Conservation (phyloP, 2,888 invertebrate species). For the Hartigia nigra region DNA sequence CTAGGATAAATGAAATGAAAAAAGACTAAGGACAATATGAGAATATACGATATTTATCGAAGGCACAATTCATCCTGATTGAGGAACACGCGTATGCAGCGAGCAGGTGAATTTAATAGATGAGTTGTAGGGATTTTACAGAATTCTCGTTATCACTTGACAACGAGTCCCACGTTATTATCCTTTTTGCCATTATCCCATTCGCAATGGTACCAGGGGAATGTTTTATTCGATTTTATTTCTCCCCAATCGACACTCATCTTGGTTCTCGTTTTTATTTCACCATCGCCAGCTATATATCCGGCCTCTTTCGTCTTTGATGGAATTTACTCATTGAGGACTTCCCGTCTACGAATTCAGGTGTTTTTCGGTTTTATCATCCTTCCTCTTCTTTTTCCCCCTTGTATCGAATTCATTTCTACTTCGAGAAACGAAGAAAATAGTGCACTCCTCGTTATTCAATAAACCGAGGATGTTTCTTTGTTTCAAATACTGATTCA, state of each 20-base stretch:
- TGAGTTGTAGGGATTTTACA: neutral
- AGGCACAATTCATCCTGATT: neutral
- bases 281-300: neutral
- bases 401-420: neutral
- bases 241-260: neutral
- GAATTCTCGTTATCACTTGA: neutral
- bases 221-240: slow-evolving; percentile 11
- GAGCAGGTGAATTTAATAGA: neutral
- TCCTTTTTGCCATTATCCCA: slow-evolving; percentile 17
- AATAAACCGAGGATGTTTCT: too few relatives aligned
- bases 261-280: slow-evolving; percentile 5
- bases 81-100: neutral
- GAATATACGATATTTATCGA: neutral
- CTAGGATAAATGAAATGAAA: neutral
- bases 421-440: too few relatives aligned
- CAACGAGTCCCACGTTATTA: slow-evolving; percentile 8
- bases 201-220: neutral
- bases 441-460: too few relatives aligned
- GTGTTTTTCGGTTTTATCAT: neutral
- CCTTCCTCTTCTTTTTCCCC: neutral
- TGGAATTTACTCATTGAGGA: neutral
- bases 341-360: neutral
- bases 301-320: too few relatives aligned
- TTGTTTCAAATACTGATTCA: too few relatives aligned
- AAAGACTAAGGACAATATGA: neutral